Conservation (phyloP, 2,113 vertebrate species). For the Neomonachus schauinslandi region DNA sequence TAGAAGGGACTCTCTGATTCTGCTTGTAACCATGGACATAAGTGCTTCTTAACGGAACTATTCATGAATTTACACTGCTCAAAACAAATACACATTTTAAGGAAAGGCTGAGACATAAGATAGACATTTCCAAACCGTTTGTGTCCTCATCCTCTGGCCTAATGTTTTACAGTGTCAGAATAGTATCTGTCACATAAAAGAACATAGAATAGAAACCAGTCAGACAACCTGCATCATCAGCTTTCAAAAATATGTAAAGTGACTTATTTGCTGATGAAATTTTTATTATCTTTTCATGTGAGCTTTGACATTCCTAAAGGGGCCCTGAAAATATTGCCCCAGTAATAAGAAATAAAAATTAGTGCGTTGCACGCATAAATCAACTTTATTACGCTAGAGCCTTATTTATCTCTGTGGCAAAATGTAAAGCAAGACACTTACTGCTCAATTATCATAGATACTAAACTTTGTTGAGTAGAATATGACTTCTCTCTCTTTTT, state of each 20-base stretch:
- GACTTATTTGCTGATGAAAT: not conserved
- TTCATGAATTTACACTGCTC: not conserved
- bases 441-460: not conserved
- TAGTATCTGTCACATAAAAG: not conserved
- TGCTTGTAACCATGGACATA: not conserved
- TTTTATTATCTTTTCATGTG: slow-evolving; percentile 7
- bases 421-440: not conserved
- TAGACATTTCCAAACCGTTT: not conserved
- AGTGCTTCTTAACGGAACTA: not conserved
- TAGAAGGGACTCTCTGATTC: not conserved
- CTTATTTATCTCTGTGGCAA: not conserved
- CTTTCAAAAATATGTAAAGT: not conserved
- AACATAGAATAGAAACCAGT: not conserved
- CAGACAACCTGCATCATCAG: not conserved
- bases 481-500: not conserved
- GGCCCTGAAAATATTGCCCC: not conserved
- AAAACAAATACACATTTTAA: not conserved
- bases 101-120: not conserved
- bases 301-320: not conserved
- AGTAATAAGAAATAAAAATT: slow-evolving; percentile 30
- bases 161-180: not conserved
- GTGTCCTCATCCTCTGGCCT: not conserved
- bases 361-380: not conserved
- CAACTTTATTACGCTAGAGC: not conserved
- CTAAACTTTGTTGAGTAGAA: not conserved